Base-by-base conservation (phyloP, 2,113 vertebrate species). In the Trichechus manatus region DNA sequence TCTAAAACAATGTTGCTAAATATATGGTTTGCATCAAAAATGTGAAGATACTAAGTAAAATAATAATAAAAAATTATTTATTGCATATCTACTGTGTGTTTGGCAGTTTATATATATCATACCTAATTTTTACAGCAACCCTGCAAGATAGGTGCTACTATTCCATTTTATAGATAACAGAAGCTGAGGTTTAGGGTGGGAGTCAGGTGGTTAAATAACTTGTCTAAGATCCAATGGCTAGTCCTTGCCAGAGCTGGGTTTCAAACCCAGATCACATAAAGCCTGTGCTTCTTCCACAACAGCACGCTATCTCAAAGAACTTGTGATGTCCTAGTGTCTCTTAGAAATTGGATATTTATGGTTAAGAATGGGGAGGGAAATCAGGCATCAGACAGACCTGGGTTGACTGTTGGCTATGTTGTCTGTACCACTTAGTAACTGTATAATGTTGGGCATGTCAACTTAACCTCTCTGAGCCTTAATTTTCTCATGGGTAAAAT, bases 401-500 rank as follows among this genome's bases (percentile, higher is more conserved):
- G 47, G 19, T 61, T 94, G 53, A 72, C 27, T 94, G 47, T 63
- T 85, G 29, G 8, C 42, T 82, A 0, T n/a, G 22, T 15, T 22
- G 10, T 72, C 63, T 93, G 66, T 86, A 83, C 39, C 68, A 68
- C 25, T 33, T 44, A 83, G 29, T 72, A 47, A 36, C 66, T 92
- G 23, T 90, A 8, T 53, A 44, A 93, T 31, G 47, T 79, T 63
- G 36, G 74, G 5, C 47, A 70, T 27, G 8, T 72, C 42, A 72
- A 3, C 42, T 86, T 89, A 89, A 89, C 23, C 33, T 68, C 72
- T 66, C n/a, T 89, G 47, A 79, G 27, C 27, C 81, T 92, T 83
- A 47, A 72, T 87, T 87, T 97, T 86, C 66, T 92, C 53, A 80
- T 29, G 4, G 94, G 44, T 86, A 70, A 95, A 77, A 77, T 86